Conservation (phyloP, 53 echinoderm and acorn worm species). For the Crossaster papposus region DNA sequence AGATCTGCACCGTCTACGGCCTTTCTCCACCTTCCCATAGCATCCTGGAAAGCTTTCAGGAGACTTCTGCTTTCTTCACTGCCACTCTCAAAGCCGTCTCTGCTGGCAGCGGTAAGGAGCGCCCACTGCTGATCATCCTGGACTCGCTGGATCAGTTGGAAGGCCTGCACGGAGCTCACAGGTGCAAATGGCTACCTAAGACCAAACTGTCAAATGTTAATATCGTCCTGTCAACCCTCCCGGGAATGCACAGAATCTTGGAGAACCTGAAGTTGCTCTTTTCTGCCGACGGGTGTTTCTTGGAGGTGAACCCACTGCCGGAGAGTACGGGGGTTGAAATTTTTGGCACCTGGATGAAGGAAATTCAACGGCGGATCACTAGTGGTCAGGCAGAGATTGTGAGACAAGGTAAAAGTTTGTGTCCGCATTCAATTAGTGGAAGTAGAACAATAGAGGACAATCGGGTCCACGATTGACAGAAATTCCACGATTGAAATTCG, state of each 20-base stretch:
- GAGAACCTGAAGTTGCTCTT: conserved; percentile 70
- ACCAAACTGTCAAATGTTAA: conserved; percentile 76
- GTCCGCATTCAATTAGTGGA: too few relatives aligned
- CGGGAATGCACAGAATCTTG: conserved; percentile 77
- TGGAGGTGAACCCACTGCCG: conserved; percentile 73
- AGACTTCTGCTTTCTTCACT: conserved; percentile 72
- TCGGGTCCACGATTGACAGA: too few relatives aligned
- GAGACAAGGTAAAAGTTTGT: conserved; percentile 84
- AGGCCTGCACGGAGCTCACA: conserved; percentile 69
- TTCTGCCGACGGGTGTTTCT: conserved; percentile 55
- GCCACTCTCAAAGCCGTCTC: conserved; percentile 70
- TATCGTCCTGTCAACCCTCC: conserved; percentile 84
- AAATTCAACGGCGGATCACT: conserved; percentile 75
- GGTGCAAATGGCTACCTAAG: conserved; percentile 87
- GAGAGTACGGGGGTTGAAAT: conserved; percentile 88
- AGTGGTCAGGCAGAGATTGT: conserved; percentile 71
- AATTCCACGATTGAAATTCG: too few relatives aligned
- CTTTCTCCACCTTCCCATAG: conserved; percentile 54
- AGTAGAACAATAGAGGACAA: too few relatives aligned
- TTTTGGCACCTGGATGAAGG: conserved; percentile 82
- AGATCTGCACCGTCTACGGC: conserved; percentile 78
- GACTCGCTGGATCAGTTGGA: conserved; percentile 94
- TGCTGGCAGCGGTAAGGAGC: conserved; percentile 43
- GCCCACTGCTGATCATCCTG: conserved; percentile 77
- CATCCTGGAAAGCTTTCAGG: conserved; percentile 65